Evolutionary conservation across 2,888 invertebrate genomes (phyloP).

Genomic region (Galerucella pusilla): DNA sequence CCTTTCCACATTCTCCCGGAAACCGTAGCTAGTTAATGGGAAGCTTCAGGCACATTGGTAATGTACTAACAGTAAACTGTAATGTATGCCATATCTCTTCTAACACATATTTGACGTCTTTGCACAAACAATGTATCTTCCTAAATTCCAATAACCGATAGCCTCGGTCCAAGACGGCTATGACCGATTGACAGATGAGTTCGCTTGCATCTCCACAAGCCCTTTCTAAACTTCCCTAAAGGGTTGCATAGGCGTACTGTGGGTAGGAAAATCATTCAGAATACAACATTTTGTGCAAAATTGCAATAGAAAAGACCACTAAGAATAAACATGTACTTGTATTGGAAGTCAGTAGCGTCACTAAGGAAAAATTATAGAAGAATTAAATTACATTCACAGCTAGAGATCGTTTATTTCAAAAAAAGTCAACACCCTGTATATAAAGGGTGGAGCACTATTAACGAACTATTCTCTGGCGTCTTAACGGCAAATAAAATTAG

Average conservation of each 20-base stretch:
- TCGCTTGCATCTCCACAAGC: constrained; percentile 28
- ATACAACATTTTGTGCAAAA: background rate
- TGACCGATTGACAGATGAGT: constrained; percentile 42
- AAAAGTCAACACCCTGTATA: too few species aligned
- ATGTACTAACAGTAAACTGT: constrained; percentile 13
- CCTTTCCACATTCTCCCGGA: background rate
- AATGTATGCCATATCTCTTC: constrained; percentile 31
- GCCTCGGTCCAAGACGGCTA: constrained; percentile 38
- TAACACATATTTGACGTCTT: constrained; percentile 29
- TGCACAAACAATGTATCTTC: constrained; percentile 31
- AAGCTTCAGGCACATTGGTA: background rate
- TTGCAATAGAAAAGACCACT: too few species aligned
- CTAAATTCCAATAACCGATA: constrained; percentile 35
- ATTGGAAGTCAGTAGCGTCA: too few species aligned
- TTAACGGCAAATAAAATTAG: too few species aligned
- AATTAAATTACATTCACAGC: too few species aligned
- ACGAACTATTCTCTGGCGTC: too few species aligned
- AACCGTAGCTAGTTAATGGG: background rate
- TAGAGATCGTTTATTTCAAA: too few species aligned
- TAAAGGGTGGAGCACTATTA: too few species aligned
- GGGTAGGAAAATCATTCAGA: background rate
- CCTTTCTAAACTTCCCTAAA: constrained; percentile 11
- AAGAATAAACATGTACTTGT: too few species aligned
- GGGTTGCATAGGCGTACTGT: constrained; percentile 1
- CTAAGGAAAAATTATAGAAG: too few species aligned